Percentiles rank a stretch among this genome's conserved stretches.
Evolutionary conservation across 37 sponge, comb jelly and placozoan species (phyloP).

Genomic region (Ianthella basta): DNA sequence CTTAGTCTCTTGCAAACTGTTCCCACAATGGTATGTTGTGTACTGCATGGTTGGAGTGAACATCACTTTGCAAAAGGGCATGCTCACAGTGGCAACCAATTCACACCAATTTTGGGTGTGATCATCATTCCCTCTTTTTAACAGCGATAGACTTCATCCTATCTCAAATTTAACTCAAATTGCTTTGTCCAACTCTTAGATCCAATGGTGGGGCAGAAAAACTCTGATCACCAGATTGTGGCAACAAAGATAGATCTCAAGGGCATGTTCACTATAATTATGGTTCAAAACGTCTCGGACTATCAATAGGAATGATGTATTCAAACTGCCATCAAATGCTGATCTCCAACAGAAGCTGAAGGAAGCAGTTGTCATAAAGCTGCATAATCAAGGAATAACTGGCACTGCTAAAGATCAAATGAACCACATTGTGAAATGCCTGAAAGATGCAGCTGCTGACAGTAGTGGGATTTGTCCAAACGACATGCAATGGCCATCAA

Average conservation of each 20-base stretch:
- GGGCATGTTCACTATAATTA: constrained; percentile 21
- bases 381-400: background rate
- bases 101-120: too few species aligned
- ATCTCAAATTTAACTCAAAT: constrained; percentile 28
- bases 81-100: too few species aligned
- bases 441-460: constrained; percentile 13
- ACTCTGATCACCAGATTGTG: constrained; percentile 1
- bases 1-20: too few species aligned
- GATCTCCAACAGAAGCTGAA: constrained; percentile 6
- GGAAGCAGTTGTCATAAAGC: constrained; percentile 11
- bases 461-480: background rate
- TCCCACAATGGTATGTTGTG: too few species aligned
- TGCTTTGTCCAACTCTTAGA: too few species aligned
- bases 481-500: constrained; percentile 12
- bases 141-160: background rate
- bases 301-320: constrained; percentile 9
- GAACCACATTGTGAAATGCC: constrained; percentile 6
- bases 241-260: constrained; percentile 3
- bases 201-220: constrained; percentile 19
- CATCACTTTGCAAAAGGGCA: too few species aligned
- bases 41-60: too few species aligned
- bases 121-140: too few species aligned
- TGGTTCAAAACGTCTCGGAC: background rate
- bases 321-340: background rate
- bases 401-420: constrained; percentile 8